A percentile compares a stretch with the other conserved stretches of the same genome.
phyloP scores from a whole-genome alignment of 2,113 vertebrate genomes.

The Willisornis vidua region DNA sequence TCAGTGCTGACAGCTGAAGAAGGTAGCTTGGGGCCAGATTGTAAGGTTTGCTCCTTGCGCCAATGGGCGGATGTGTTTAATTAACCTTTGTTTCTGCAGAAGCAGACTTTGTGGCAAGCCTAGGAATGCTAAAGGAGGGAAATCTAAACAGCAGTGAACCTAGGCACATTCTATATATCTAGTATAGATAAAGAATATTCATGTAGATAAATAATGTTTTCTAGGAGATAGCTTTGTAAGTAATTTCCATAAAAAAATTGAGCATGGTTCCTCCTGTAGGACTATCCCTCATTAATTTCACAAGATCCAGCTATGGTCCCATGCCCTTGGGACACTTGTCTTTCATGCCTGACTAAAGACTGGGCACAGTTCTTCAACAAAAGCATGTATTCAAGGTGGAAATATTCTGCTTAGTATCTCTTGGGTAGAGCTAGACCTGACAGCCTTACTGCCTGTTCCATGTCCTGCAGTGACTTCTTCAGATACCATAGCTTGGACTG shows the following conservation, averaged over 20 bases:
- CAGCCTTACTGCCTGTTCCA: neutral
- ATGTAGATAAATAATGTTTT: slow-evolving; percentile 12
- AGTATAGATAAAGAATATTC: neutral
- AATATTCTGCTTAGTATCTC: neutral
- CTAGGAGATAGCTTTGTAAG: neutral
- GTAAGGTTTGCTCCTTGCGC: slow-evolving; percentile 39
- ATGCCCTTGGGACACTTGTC: neutral
- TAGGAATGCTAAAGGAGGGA: slow-evolving; percentile 32
- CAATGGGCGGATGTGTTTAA: slow-evolving; percentile 65
- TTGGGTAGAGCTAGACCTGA: neutral
- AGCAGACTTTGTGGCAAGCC: slow-evolving; percentile 54
- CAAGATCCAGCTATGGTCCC: neutral
- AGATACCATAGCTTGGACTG: neutral
- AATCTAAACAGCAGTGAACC: slow-evolving; percentile 6
- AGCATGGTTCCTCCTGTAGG: neutral
- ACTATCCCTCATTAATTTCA: neutral
- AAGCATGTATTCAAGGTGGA: neutral
- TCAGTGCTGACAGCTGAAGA: slow-evolving; percentile 62
- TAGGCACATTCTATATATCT: neutral
- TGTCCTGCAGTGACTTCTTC: slow-evolving; percentile 1
- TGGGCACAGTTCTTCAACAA: neutral
- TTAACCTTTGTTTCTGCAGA: slow-evolving; percentile 62
- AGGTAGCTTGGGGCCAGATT: slow-evolving; percentile 52
- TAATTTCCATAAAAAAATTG: neutral
- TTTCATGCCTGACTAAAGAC: neutral